A percentile compares a stretch with the other conserved stretches of the same genome.
phyloP scores from a whole-genome alignment of 2,888 invertebrate species.

The Tetragnatha montana region DNA sequence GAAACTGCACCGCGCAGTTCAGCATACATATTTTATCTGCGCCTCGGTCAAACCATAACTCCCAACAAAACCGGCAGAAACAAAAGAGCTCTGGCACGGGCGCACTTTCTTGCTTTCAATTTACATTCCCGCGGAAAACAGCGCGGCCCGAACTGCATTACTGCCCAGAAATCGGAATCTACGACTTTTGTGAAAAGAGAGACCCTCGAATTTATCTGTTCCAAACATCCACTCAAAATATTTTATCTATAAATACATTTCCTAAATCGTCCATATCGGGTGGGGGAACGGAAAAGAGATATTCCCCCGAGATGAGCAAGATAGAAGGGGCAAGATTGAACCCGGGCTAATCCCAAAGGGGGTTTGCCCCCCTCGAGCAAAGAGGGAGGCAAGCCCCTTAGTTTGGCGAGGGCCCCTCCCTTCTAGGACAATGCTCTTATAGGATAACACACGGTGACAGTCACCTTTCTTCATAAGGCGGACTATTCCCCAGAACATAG shows the following conservation, averaged over 20 bases:
- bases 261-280: slow-evolving; percentile 31
- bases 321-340: slow-evolving; percentile 38
- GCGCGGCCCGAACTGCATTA: neutral
- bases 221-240: slow-evolving; percentile 10
- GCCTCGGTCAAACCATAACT: neutral
- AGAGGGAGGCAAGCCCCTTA: slow-evolving; percentile 40
- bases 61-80: neutral
- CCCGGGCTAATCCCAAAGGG: slow-evolving; percentile 33
- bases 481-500: slow-evolving; percentile 32
- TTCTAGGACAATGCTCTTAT: slow-evolving; percentile 55
- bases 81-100: neutral
- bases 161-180: neutral
- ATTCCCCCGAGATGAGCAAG: neutral
- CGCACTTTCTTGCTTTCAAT: neutral
- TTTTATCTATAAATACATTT: slow-evolving; percentile 46
- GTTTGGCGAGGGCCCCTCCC: slow-evolving; percentile 12
- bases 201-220: slow-evolving; percentile 6
- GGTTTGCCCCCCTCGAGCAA: slow-evolving; percentile 12
- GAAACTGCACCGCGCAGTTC: neutral
- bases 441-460: slow-evolving; percentile 51
- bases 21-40: neutral
- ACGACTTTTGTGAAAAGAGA: neutral
- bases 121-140: neutral
- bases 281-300: neutral
- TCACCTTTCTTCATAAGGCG: slow-evolving; percentile 11